Conservation (phyloP, 2,113 vertebrate genomes). For the Varanus komodoensis region DNA sequence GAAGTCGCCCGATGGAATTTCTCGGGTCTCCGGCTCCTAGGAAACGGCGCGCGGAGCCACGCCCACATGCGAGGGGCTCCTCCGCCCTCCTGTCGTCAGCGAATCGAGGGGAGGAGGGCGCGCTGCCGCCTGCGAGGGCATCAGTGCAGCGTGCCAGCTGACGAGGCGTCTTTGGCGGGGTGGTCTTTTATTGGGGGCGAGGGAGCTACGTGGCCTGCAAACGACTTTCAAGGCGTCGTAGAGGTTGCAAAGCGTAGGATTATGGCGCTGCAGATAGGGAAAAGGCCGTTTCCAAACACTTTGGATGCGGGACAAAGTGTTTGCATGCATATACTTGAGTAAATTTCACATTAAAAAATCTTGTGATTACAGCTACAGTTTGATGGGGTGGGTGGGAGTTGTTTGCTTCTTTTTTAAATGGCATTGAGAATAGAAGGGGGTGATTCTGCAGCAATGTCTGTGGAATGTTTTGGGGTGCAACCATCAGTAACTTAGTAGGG, state of each 20-base stretch:
- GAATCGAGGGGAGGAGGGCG: neutral
- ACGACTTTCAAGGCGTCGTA: neutral
- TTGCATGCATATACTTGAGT: neutral
- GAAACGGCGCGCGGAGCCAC: neutral
- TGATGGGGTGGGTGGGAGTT: no score
- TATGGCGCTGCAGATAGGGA: neutral
- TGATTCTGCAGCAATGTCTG: no score
- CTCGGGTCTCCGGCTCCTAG: neutral
- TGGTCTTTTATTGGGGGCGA: no score
- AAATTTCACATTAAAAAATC: no score
- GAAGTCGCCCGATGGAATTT: no score
- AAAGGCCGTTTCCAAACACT: neutral
- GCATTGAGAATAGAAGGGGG: no score
- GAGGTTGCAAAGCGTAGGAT: neutral
- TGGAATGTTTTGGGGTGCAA: neutral
- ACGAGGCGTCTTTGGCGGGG: no score
- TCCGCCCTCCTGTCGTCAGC: no score
- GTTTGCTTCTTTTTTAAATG: no score
- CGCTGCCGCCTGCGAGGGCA: neutral
- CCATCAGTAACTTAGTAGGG: neutral
- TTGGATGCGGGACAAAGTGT: neutral
- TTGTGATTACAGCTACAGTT: no score
- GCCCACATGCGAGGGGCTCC: neutral
- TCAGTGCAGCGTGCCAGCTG: neutral
- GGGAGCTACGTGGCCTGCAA: no score